Evolutionary conservation across 2,797 vertebrate species (phyloP), one percentile per base, ranked within the genome.

Genomic region (Anomalospiza imberbis): DNA sequence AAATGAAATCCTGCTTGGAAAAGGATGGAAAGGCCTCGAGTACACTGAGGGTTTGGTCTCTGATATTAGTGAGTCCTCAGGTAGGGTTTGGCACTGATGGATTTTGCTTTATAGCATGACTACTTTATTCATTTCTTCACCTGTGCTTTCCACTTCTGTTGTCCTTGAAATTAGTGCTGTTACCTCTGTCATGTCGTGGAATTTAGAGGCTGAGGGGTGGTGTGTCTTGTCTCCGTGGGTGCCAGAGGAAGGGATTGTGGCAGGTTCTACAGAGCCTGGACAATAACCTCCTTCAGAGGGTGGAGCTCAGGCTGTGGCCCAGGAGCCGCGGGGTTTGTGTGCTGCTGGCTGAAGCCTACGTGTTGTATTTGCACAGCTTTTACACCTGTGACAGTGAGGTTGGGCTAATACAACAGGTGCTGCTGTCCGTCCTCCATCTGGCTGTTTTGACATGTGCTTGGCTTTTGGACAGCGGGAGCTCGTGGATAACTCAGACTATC

Each of bases 141-240:
- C 36, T 28, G 31, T 60, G 63, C 71, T 91, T 79, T 48, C 34
- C 36, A 17, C 9, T n/a, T 55, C 36, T 42, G 13, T 53, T 62
- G 29, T 8, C 20, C 38, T 62, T 44, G 40, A 58, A 83, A 24
- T 75, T 0, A 13, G 21, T 40, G 12, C 47, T 88, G 61, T 40
- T 24, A 2, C n/a, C 12, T 76, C 17, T 51, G 29, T 40, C 18
- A 0, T 1, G 6, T 7, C 9, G 2, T 40, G 45, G 47, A 58
- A 17, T 18, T 50, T 9, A 12, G 63, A 28, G 50, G 17, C 55
- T 48, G 36, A 55, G 51, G 63, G 5, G 14, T 44, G 42, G 7
- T 0, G 1, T 57, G 15, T 47, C 18, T 32, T 13, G 12, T 32
- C 70, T 55, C 47, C 1, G 0, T 25, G 34, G 47, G 13, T 78